phyloP scores from a whole-genome alignment of 2,888 invertebrate genomes.

The Homarus gammarus region DNA sequence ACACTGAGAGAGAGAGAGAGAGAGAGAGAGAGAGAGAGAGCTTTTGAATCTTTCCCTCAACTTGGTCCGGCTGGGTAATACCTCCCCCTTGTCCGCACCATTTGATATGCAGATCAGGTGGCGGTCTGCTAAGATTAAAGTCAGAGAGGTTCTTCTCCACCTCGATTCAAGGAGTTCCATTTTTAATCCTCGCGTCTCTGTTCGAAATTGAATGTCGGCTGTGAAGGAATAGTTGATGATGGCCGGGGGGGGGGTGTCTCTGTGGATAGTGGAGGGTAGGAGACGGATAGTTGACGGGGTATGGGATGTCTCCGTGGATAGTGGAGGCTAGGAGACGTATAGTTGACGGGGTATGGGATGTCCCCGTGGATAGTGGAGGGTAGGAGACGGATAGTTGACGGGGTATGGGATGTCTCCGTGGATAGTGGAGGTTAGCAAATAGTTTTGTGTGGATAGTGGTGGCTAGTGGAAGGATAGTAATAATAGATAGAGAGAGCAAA shows the following conservation, averaged over 20 bases:
- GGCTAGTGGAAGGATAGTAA: too few species aligned
- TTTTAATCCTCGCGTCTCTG: conserved; percentile 34
- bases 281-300: too few species aligned
- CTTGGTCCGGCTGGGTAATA: conserved; percentile 15
- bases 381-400: too few species aligned
- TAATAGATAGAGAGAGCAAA: too few species aligned
- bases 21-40: too few species aligned
- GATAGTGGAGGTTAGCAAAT: too few species aligned
- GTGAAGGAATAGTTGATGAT: background rate
- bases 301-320: background rate
- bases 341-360: background rate
- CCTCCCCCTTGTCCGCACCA: conserved; percentile 28
- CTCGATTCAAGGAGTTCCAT: conserved; percentile 1
- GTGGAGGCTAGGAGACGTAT: too few species aligned
- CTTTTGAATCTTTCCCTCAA: conserved; percentile 26
- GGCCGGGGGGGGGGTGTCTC: background rate
- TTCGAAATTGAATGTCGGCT: conserved; percentile 21
- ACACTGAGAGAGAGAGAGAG: too few species aligned
- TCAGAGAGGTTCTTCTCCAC: background rate
- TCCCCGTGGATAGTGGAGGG: background rate
- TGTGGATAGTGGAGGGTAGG: too few species aligned
- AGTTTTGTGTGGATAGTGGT: too few species aligned
- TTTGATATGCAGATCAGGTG: conserved; percentile 46
- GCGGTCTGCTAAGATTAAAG: conserved; percentile 39
- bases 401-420: background rate